A percentile compares a stretch with the other conserved stretches of the same genome.
Conservation (phyloP, 2,888 invertebrate genomes). For the Xanthorhoe spadicearia region DNA sequence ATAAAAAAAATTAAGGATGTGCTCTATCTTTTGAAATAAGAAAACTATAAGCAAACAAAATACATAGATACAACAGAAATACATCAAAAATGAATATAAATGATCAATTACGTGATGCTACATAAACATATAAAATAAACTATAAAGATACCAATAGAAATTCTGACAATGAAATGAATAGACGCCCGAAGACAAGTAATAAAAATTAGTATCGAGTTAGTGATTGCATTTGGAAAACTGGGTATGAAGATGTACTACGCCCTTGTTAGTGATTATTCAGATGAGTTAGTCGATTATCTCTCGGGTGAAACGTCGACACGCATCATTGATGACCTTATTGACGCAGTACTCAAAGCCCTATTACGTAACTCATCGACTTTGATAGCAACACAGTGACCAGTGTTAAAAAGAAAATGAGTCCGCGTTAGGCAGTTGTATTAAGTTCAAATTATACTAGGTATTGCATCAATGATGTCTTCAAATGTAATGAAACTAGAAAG, state of each 20-base stretch:
- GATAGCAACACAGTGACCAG: background rate
- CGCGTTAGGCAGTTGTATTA: background rate
- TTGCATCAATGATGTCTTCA: conserved; percentile 56
- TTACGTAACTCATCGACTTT: conserved; percentile 14
- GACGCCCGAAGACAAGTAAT: conserved; percentile 74
- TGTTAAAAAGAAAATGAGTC: conserved; percentile 12
- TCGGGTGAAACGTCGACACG: conserved; percentile 62
- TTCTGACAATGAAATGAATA: conserved; percentile 27
- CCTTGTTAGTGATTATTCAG: conserved; percentile 69
- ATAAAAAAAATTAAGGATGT: no score
- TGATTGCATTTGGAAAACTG: conserved; percentile 61
- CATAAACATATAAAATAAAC: conserved; percentile 20
- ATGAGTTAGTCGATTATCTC: conserved; percentile 67
- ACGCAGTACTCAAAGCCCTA: conserved; percentile 60
- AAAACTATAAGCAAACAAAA: no score
- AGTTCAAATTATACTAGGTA: conserved; percentile 45
- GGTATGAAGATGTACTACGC: conserved; percentile 62
- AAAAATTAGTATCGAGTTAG: conserved; percentile 69
- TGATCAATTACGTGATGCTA: background rate
- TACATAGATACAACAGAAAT: no score
- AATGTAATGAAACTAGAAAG: conserved; percentile 45
- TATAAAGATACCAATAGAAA: conserved; percentile 11
- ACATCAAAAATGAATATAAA: no score
- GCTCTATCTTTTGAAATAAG: no score
- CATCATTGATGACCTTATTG: conserved; percentile 60